Evolutionary conservation across 2,113 vertebrate species (phyloP), one percentile per base, ranked within the genome.

Genomic region (Macquaria ambigua): DNA sequence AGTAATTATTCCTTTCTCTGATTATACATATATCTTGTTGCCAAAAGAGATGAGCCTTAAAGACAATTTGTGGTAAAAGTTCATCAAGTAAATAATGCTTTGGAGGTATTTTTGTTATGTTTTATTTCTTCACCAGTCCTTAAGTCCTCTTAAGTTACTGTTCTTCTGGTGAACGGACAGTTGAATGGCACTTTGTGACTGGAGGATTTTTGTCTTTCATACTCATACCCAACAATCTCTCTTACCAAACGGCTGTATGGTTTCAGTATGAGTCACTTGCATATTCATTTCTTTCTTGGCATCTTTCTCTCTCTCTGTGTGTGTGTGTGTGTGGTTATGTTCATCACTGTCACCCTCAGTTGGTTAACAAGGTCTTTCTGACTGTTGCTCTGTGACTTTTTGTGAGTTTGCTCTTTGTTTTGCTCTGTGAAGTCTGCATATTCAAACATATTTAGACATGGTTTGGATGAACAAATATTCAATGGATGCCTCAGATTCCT

Each of bases 251-350:
- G 15, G 34, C 11, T 3, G 12, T 69, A 67, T 67, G 48, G 28
- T 79, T 78, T 85, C 50, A 75, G 34, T 46, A 55, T 74, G 62
- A 70, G 15, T 88, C 66, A 77, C 5, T 8, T 53, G 25, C 61
- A 61, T 28, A 50, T 68, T 81, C 0, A 70, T 80, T 69, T 74
- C 63, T 67, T 3, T 37, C n/a, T 66, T 56, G 34, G 55, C 43
- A 58, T 31, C 25, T 43, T 46, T 58, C 16, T 14, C 53, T 52
- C 16, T 4, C 1, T 28, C 9, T 62, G 52, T 50, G 3, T 34
- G 34, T 34, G 31, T 43, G 43, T 72, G 46, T 50, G 2, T 56
- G n/a, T 68, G 23, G 37, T 41, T 64, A 15, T 90, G 56, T 67
- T 16, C 39, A 14, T 79, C 63, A 53, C 23, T n/a, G 58, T 61